Evolutionary conservation across 2,797 vertebrate genomes (phyloP), one percentile per base, ranked within the genome.

Genomic region (Schizothorax lantsangensis): DNA sequence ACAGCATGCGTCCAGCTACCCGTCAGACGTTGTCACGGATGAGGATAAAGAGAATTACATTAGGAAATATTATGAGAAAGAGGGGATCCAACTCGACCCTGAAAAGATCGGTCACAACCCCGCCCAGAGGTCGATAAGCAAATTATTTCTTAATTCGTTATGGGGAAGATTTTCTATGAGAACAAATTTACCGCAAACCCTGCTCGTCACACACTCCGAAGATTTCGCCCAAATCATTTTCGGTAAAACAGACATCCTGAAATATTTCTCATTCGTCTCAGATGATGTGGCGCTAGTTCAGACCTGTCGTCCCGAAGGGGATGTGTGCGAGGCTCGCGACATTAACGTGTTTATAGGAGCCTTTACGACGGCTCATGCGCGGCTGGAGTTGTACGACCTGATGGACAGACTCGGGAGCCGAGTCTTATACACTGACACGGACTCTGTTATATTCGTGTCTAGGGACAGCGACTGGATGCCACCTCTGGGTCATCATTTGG

Each of bases 201-300:
- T 4, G 2, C 57, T 59, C 10, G 0, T 59, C 0, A 11, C 1
- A 1, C 23, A 59, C 0, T 23, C 57, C 5, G 57, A 59, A 59
- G 23, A 11, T 1, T n/a, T 59, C 0, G 1, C 4, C 10, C 0
- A 1, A 2, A 59, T 26, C 0, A 1, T 59, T 59, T 59, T 59
- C 0, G 9, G 57, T 11, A 59, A 59, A 59, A 59, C 23, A 0
- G 57, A n/a, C 3, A 4, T 2, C 10, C 10, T n/a, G 57, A 59
- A 59, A 59, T 59, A 10, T n/a, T 59, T 59, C 23, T n/a, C 3
- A n/a, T 59, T 59, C 1, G 9, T 59, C 23, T 59, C 9, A 3
- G 23, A 59, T 0, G 9, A 59, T 0, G 52, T 54, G 0, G 17
- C 17, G 1, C 5, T 54, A 30, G 30, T 30, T 30, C 30, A 30